Percentiles rank a stretch among this genome's conserved stretches.
phyloP scores from a whole-genome alignment of 2,797 vertebrate genomes.

The Sebastes oblongus region DNA sequence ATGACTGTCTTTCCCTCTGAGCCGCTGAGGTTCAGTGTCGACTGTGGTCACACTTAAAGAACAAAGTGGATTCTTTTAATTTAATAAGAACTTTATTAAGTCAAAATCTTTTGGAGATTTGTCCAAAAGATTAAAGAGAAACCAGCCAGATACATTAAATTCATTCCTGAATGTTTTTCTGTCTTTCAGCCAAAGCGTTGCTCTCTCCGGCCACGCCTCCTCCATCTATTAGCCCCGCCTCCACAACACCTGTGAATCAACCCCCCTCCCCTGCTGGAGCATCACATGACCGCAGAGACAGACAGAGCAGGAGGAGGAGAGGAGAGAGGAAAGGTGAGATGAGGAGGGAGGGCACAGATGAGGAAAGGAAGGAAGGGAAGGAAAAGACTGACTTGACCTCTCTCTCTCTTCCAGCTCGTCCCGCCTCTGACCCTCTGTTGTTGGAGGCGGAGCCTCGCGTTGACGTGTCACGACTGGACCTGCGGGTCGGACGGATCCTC shows the following conservation, averaged over 20 bases:
- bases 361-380: not conserved
- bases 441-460: slow-evolving; percentile 73
- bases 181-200: slow-evolving; percentile 54
- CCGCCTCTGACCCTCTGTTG: not conserved
- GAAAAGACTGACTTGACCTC: not conserved
- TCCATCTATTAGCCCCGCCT: slow-evolving; percentile 23
- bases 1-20: not conserved
- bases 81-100: slow-evolving; percentile 7
- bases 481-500: slow-evolving; percentile 89
- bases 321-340: slow-evolving; percentile 81
- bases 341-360: not conserved
- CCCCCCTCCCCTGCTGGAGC: not conserved
- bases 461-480: slow-evolving; percentile 89
- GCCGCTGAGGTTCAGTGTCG: not conserved
- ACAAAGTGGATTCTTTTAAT: not conserved
- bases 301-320: slow-evolving; percentile 81
- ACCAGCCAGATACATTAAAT: not conserved
- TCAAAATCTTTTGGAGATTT: not conserved
- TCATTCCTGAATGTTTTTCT: not conserved
- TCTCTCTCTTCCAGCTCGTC: slow-evolving; percentile 16
- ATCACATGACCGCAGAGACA: slow-evolving; percentile 48
- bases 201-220: slow-evolving; percentile 38
- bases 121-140: not conserved
- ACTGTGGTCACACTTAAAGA: not conserved
- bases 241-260: slow-evolving; percentile 4